Evolutionary conservation across 2,888 invertebrate genomes (phyloP).

Genomic region (Rotaria socialis): DNA sequence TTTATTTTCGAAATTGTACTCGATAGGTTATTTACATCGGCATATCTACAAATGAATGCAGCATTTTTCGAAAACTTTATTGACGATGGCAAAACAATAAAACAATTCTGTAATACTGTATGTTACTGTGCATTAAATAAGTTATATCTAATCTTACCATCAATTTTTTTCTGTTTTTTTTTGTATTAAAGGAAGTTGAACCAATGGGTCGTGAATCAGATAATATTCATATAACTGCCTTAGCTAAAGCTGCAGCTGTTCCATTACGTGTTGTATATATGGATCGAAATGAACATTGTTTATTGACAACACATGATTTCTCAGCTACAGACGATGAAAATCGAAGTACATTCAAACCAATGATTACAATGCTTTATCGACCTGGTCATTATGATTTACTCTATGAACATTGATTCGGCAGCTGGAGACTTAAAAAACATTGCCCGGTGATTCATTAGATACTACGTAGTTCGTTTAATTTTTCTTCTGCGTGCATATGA

Average conservation of each 20-base stretch:
- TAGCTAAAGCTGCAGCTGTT: constrained; percentile 79
- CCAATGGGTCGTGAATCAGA: constrained; percentile 94
- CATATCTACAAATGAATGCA: constrained; percentile 83
- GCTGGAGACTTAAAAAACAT: neutral
- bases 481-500: neutral
- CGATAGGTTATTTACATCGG: constrained; percentile 80
- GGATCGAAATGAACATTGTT: constrained; percentile 75
- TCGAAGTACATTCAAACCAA: neutral
- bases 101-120: constrained; percentile 71
- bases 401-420: neutral
- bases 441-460: neutral
- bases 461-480: neutral
- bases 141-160: no score
- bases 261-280: constrained; percentile 86
- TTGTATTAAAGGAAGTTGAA: constrained; percentile 73
- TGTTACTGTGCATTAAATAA: neutral
- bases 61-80: constrained; percentile 92
- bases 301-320: constrained; percentile 82
- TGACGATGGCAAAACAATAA: constrained; percentile 82
- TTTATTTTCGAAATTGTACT: no score
- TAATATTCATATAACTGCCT: constrained; percentile 92
- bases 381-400: constrained; percentile 8
- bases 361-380: constrained; percentile 15
- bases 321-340: constrained; percentile 61
- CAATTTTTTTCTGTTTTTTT: neutral